Conservation (phyloP, 2,113 vertebrate genomes). For the Cettia cetti region DNA sequence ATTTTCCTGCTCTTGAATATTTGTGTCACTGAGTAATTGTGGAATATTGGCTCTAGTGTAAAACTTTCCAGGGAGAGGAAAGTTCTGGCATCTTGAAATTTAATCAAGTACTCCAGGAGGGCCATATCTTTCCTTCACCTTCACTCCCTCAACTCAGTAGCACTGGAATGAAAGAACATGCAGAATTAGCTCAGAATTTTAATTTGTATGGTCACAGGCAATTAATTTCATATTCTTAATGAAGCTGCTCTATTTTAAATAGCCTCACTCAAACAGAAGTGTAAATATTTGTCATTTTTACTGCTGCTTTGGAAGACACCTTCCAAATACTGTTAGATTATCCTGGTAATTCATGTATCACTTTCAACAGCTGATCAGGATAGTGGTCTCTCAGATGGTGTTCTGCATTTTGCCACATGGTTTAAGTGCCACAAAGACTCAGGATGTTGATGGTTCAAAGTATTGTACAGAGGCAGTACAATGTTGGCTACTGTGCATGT, state of each 20-base stretch:
- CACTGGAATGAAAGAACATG: background rate
- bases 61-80: background rate
- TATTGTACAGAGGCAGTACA: background rate
- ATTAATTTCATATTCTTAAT: background rate
- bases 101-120: background rate
- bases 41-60: background rate
- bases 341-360: background rate
- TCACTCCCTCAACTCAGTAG: background rate
- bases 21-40: background rate
- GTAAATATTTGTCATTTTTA: conserved; percentile 12
- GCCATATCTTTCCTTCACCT: background rate
- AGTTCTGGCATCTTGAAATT: background rate
- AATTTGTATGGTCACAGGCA: background rate
- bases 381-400: background rate
- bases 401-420: conserved; percentile 3
- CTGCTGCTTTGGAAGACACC: conserved; percentile 22
- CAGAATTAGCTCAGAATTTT: background rate
- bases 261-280: background rate
- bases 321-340: background rate
- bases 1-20: conserved; percentile 6
- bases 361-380: background rate
- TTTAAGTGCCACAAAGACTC: conserved; percentile 60
- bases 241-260: conserved; percentile 24
- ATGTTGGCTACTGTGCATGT: background rate
- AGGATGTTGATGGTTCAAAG: background rate